These are phyloP conservation scores for Acleris sparsana DNA, from an alignment of 2,888 invertebrate species.

Conservation along the genomic window DNA sequence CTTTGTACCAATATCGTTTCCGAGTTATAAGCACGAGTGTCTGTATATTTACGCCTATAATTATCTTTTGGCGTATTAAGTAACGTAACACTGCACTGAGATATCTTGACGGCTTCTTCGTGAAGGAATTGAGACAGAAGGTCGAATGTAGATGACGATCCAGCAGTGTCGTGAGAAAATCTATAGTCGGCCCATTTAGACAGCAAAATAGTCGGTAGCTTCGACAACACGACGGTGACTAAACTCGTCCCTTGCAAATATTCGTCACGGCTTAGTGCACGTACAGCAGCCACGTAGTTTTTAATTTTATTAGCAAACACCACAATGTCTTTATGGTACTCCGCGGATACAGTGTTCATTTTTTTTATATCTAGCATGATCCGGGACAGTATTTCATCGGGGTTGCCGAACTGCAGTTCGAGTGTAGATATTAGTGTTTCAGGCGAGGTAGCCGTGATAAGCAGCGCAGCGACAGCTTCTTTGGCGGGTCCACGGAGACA, in stretches of 20 bases:
- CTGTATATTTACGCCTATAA: background rate
- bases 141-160: background rate
- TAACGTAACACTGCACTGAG: slow-evolving; percentile 1
- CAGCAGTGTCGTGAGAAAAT: background rate
- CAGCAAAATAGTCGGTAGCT: slow-evolving; percentile 12
- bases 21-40: background rate
- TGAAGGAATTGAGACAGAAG: slow-evolving; percentile 2
- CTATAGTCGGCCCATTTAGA: slow-evolving; percentile 20
- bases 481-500: slow-evolving; percentile 43
- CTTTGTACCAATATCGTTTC: background rate
- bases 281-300: background rate
- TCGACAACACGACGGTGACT: slow-evolving; percentile 11
- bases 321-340: too few species aligned
- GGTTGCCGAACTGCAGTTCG: slow-evolving; percentile 42
- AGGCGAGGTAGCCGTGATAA: slow-evolving; percentile 39
- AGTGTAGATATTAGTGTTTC: slow-evolving; percentile 38
- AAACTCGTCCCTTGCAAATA: background rate
- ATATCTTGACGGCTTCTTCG: slow-evolving; percentile 14
- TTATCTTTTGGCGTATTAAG: background rate
- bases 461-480: slow-evolving; percentile 41
- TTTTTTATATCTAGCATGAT: slow-evolving; percentile 40
- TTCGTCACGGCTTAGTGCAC: background rate
- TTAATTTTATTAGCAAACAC: background rate
- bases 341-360: slow-evolving; percentile 22
- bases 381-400: slow-evolving; percentile 40